Percentiles rank a stretch among this genome's conserved stretches.
These are phyloP conservation scores for Struthio camelus DNA, from an alignment of 2,113 vertebrate species.

Conservation along the genomic window DNA sequence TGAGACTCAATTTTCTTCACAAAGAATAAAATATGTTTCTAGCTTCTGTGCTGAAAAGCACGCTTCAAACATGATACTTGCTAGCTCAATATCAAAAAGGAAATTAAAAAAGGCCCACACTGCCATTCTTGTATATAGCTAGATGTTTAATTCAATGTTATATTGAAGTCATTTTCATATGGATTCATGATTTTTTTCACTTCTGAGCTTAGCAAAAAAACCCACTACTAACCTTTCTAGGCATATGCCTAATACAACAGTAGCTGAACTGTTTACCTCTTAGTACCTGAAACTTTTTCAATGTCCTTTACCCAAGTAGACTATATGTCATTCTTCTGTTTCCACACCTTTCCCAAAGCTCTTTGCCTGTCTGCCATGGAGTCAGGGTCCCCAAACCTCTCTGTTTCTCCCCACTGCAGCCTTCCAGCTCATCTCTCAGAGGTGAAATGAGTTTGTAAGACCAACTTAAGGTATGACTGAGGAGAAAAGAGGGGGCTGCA, in stretches of 20 bases:
- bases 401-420: rapidly evolving
- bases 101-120: not conserved
- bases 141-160: not conserved
- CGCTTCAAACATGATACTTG: not conserved
- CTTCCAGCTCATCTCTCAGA: not conserved
- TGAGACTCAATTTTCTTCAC: not conserved
- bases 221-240: not conserved
- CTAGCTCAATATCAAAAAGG: constrained; percentile 7
- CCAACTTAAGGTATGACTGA: not conserved
- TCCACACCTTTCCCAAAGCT: not conserved
- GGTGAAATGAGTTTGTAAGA: not conserved
- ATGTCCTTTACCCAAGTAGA: not conserved
- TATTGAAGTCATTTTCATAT: not conserved
- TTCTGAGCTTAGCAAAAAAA: not conserved
- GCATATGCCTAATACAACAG: not conserved
- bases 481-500: not conserved
- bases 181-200: not conserved
- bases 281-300: not conserved
- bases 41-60: not conserved
- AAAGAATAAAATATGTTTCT: not conserved
- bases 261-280: not conserved
- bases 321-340: not conserved
- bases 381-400: not conserved
- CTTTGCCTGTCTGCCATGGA: not conserved
- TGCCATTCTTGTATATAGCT: not conserved